A percentile compares a stretch with the other conserved stretches of the same genome.
Conservation (phyloP, 2,888 invertebrate genomes). For the Seira sanloemensis region DNA sequence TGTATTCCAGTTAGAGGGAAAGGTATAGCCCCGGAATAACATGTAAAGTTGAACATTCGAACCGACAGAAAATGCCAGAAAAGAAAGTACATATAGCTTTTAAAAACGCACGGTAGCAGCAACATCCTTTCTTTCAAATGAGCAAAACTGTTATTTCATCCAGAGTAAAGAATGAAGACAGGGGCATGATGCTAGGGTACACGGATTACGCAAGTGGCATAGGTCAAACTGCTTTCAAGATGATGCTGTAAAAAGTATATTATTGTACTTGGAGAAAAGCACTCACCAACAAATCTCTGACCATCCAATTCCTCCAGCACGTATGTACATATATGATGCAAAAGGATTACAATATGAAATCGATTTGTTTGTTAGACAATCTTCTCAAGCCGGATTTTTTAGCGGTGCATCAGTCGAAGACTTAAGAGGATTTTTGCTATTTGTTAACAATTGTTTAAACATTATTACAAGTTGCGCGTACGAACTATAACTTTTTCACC, state of each 20-base stretch:
- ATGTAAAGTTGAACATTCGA: constrained; percentile 12
- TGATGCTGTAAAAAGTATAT: background rate
- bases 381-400: no score
- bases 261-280: constrained; percentile 11
- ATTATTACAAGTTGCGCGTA: no score
- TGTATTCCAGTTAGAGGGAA: no score
- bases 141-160: constrained; percentile 1
- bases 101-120: no score
- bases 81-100: no score
- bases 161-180: background rate
- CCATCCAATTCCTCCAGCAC: background rate
- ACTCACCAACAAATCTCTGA: background rate
- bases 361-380: constrained; percentile 4
- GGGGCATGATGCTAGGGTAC: background rate
- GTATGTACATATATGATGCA: background rate
- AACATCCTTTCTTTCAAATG: no score
- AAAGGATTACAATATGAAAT: background rate
- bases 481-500: no score
- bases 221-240: constrained; percentile 30
- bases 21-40: constrained; percentile 9
- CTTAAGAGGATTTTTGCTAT: no score
- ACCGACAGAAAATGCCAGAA: no score
- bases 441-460: no score
- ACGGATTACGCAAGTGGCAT: constrained; percentile 28
- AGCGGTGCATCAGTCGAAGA: no score